Evolutionary conservation across 2,113 vertebrate species (phyloP), one percentile per base, ranked within the genome.

Genomic region (human (Homo sapiens)): DNA sequence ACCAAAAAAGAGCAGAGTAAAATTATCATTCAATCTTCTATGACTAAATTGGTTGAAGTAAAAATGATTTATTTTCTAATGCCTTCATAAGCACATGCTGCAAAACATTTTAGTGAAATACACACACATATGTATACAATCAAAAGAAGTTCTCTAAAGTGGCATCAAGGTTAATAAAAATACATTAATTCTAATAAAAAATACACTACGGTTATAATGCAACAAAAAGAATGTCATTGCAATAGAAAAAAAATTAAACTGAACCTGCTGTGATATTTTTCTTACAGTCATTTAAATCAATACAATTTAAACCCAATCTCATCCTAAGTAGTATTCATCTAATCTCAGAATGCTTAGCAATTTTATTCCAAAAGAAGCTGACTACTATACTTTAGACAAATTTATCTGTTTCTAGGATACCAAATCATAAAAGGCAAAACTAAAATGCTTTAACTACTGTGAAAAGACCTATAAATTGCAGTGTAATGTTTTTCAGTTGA

Each of bases 21-120:
- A 93, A 92, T 66, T 52, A 80, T 45, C 59, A 85, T 45, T 81
- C 38, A 90, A 90, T 50, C 5, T 10, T 89, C 43, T 61, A 55
- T 57, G 38, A 91, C n/a, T 87, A 95, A 89, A 72, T 7, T 72
- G 17, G 10, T 48, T 90, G n/a, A 82, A 30, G 4, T 48, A 43
- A 83, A 96, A 88, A 40, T 57, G 4, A 12, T 90, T 87, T 70
- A 40, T 38, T 79, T 89, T 68, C 66, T 88, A 93, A 92, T 92
- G 43, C 23, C 35, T 78, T 83, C 78, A 16, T 55, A 94, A 94
- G 5, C 52, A 40, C 4, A 88, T 10, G 25, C 5, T 82, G 13
- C 45, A 97, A 96, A 94, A 64, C 30, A 78, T 57, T 90, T 84
- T 83, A n/a, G 2, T 86, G 92, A 91, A 84, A 57, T 48, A 92